Conservation (phyloP, 1,140 invertebrate genomes). For the Carcinoscorpius rotundicauda region DNA sequence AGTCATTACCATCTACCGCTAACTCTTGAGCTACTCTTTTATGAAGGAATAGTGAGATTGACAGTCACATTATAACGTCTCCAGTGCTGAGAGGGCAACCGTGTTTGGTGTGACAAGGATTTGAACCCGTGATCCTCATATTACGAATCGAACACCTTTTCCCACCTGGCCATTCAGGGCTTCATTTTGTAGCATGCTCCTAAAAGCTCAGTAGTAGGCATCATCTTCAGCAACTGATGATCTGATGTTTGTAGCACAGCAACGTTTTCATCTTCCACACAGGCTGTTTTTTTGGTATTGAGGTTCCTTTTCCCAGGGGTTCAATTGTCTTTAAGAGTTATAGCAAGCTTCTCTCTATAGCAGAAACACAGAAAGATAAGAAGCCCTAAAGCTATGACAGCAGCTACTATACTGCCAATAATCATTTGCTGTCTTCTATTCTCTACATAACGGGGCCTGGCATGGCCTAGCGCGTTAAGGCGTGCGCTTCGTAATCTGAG, state of each 20-base stretch:
- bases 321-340: conserved; percentile 17
- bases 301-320: conserved; percentile 59
- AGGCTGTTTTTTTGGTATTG: conserved; percentile 75
- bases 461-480: no score
- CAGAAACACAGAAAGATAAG: conserved; percentile 10
- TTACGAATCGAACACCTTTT: no score
- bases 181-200: no score
- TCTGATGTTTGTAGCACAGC: conserved; percentile 39
- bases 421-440: conserved; percentile 10
- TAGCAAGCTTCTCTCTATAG: conserved; percentile 15
- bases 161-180: no score
- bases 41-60: no score
- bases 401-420: conserved; percentile 11
- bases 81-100: no score
- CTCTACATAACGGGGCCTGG: conserved; percentile 8
- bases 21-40: no score
- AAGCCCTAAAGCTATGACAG: conserved; percentile 9
- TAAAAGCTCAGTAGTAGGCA: conserved; percentile 64
- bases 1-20: no score
- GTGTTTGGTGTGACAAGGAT: no score
- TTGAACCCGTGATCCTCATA: no score
- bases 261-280: conserved; percentile 62
- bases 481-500: no score
- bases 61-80: no score
- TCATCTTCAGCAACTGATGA: conserved; percentile 53